Evolutionary conservation across 2,113 vertebrate species (phyloP).

Genomic region (Macquaria australasica): DNA sequence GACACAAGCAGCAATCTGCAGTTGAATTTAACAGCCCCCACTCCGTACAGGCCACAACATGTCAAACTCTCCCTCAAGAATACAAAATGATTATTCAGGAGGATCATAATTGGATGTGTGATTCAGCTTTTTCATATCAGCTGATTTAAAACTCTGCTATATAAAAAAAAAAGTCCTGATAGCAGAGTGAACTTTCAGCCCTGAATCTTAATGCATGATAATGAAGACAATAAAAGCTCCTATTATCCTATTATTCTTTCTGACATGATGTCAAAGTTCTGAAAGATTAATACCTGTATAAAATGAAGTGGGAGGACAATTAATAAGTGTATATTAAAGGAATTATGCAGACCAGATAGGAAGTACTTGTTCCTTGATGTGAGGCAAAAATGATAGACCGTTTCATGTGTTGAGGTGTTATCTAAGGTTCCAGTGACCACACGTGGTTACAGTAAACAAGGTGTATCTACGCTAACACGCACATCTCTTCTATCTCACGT

Average conservation of each 20-base stretch:
- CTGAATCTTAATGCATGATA: slow-evolving; percentile 23
- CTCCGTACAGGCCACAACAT: not conserved
- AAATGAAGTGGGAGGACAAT: not conserved
- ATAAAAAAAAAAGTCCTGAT: not conserved
- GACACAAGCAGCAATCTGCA: not conserved
- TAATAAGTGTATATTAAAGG: not conserved
- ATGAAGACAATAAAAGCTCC: slow-evolving; percentile 31
- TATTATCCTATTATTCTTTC: not conserved
- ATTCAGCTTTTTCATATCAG: slow-evolving; percentile 45
- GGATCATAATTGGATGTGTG: not conserved
- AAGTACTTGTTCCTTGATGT: not conserved
- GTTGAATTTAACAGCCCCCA: not conserved
- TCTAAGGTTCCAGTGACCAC: not conserved
- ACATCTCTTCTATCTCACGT: slow-evolving; percentile 4
- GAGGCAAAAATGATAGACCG: not conserved
- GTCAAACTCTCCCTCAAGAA: not conserved
- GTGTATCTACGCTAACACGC: not conserved
- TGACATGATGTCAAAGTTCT: not conserved
- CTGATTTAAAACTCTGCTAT: slow-evolving; percentile 26
- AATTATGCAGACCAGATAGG: not conserved
- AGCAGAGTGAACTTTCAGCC: slow-evolving; percentile 54
- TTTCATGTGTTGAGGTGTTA: not conserved
- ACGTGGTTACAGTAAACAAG: not conserved
- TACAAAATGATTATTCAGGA: not conserved
- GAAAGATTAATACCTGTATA: not conserved